Percentiles rank a stretch among this genome's conserved stretches.
Conservation (phyloP, 92 coral and sea anemone genomes). For the Anthopleura xanthogrammica region DNA sequence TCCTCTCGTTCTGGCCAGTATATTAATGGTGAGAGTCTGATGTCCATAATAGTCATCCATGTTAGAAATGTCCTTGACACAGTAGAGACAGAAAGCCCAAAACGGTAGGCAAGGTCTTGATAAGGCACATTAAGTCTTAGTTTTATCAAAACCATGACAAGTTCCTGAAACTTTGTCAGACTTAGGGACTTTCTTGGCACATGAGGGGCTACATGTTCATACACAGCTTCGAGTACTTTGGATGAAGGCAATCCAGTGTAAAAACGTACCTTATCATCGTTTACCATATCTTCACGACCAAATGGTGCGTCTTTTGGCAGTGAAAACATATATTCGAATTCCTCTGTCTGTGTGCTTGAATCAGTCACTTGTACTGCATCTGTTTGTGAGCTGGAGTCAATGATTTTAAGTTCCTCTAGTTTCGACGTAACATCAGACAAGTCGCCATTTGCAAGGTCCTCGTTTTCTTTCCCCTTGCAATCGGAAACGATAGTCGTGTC, state of each 20-base stretch:
- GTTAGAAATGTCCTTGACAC: constrained; percentile 40
- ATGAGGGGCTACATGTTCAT: constrained; percentile 31
- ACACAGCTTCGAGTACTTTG: constrained; percentile 38
- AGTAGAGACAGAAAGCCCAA: constrained; percentile 46
- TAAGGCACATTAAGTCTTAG: constrained; percentile 45
- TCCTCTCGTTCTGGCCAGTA: constrained; percentile 51
- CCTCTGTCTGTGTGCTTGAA: constrained; percentile 44
- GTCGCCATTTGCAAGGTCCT: constrained; percentile 6
- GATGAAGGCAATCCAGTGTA: constrained; percentile 50
- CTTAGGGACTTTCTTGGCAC: constrained; percentile 34
- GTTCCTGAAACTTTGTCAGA: constrained; percentile 45
- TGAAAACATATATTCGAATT: constrained; percentile 45
- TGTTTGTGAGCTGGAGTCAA: constrained; percentile 21
- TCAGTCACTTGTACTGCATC: constrained; percentile 19
- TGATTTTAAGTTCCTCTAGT: constrained; percentile 10
- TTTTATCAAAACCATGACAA: constrained; percentile 47
- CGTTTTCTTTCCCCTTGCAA: background rate
- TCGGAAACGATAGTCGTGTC: constrained; percentile 3
- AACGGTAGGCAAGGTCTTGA: constrained; percentile 49
- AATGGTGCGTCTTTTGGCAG: constrained; percentile 31
- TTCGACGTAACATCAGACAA: constrained; percentile 21
- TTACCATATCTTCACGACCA: constrained; percentile 36
- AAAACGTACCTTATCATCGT: constrained; percentile 39
- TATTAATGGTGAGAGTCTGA: constrained; percentile 35
- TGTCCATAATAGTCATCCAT: constrained; percentile 45